A percentile compares a stretch with the other conserved stretches of the same genome.
These are phyloP conservation scores for Caenorhabditis afra DNA, from an alignment of 2,888 invertebrate species.

Conservation along the genomic window DNA sequence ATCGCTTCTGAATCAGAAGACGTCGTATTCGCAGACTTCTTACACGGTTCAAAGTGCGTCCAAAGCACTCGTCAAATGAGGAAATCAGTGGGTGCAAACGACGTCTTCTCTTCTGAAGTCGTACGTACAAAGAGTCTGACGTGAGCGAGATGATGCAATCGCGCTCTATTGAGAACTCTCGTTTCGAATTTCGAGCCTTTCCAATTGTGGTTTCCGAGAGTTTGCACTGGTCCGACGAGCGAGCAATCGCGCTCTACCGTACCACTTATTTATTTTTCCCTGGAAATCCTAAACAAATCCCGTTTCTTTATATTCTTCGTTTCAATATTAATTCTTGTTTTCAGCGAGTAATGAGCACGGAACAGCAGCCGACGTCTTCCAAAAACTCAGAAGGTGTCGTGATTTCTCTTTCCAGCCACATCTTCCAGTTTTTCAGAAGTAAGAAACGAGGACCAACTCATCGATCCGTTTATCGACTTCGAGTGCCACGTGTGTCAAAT, in stretches of 20 bases:
- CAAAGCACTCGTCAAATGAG: not conserved
- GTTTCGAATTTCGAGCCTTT: not conserved
- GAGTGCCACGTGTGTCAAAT: slow-evolving; percentile 66
- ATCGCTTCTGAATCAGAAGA: too few relatives aligned
- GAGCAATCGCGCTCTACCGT: too few relatives aligned
- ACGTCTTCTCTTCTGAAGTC: too few relatives aligned
- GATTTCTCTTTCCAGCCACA: not conserved
- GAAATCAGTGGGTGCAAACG: too few relatives aligned
- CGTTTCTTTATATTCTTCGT: not conserved
- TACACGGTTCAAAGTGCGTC: too few relatives aligned
- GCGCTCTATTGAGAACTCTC: slow-evolving; percentile 1
- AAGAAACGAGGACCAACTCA: slow-evolving; percentile 36
- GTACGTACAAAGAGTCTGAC: too few relatives aligned
- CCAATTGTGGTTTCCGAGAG: not conserved
- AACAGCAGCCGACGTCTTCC: slow-evolving; percentile 1
- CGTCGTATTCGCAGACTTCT: too few relatives aligned
- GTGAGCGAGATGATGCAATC: not conserved
- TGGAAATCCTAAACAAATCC: not conserved
- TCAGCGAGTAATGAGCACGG: slow-evolving; percentile 5
- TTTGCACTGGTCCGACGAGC: too few relatives aligned
- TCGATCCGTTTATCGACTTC: slow-evolving; percentile 66
- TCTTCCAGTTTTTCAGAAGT: slow-evolving; percentile 15
- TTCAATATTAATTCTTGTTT: not conserved
- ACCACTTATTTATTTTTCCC: not conserved
- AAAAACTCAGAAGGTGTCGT: not conserved